Percentiles rank a stretch among this genome's conserved stretches.
phyloP scores from a whole-genome alignment of 53 echinoderm and acorn worm species.

The Astropecten irregularis region DNA sequence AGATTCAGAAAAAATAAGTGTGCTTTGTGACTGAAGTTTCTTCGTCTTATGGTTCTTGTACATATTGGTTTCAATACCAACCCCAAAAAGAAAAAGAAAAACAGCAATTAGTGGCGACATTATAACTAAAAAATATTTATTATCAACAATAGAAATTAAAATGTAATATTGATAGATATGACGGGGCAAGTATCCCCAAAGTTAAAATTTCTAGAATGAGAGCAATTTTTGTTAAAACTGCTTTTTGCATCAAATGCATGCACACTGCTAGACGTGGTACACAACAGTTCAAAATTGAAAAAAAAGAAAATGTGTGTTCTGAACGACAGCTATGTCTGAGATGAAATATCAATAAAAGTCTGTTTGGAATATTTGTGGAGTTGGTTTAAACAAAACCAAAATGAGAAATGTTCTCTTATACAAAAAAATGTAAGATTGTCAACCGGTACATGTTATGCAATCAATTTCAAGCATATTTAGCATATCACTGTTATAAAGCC shows the following conservation, averaged over 20 bases:
- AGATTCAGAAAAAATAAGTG: neutral
- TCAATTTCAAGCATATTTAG: no score
- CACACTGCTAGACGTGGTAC: no score
- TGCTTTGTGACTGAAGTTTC: neutral
- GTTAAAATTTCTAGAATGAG: conserved; percentile 12
- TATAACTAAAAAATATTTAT: conserved; percentile 2
- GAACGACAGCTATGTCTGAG: no score
- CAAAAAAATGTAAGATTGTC: no score
- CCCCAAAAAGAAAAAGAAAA: neutral
- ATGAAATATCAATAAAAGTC: no score
- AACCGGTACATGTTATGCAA: no score
- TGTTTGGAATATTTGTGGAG: no score
- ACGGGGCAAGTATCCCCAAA: neutral
- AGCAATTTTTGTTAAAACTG: neutral
- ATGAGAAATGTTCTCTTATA: no score
- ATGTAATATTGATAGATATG: neutral
- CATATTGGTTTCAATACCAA: neutral
- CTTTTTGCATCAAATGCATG: conserved; percentile 23
- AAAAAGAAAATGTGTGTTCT: no score
- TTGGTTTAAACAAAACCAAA: no score
- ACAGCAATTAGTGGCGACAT: neutral
- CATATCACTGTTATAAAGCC: no score
- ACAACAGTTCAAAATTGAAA: neutral
- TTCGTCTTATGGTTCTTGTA: neutral
- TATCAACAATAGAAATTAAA: neutral